Base-by-base conservation (phyloP, 2,113 vertebrate genomes). In the Equus przewalskii region DNA sequence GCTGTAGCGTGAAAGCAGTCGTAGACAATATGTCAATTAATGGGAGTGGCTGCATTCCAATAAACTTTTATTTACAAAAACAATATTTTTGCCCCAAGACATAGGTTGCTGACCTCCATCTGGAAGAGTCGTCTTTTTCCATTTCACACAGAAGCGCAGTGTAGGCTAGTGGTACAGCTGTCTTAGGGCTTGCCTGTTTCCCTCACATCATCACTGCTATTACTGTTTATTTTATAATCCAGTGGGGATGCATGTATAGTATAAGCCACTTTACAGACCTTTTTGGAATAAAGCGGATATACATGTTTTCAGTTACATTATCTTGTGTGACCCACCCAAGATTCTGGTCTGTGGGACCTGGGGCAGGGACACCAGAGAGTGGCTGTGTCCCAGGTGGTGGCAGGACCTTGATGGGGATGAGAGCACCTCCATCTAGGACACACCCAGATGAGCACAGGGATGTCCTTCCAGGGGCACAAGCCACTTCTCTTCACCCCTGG, bases 341-440 rank as follows among this genome's bases (percentile, higher is more conserved):
- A 19, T 46, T n/a, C 30, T 30, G 51, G 21, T 62, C 24, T n/a
- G 18, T 6, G 30, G 65, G 24, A 30, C 44, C 19, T 2, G n/a
- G 64, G 24, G 28, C 36, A 64, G n/a, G 26, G 19, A 65, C 26
- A 28, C 11, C 28, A 82, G 49, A 14, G 28, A 84, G 46, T 44
- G 22, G 5, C 3, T 0, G 7, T 10, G 19, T 30, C 41, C 4
- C 30, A 10, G n/a, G 16, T 58, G 62, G 62, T 1, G 0, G 21
- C 51, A 24, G 3, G 46, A 16, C 13, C 44, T 33, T 14, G 0
- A 28, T 1, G 33, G 22, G 75, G 21, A 33, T 49, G 51, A 54
- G 49, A 16, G n/a, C 21, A 11, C 14, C 19, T 36, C 21, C 3
- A 0, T 14, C 36, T 8, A 15, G 64, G 41, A 44, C 49, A 73